A percentile compares a stretch with the other conserved stretches of the same genome.
phyloP scores from a whole-genome alignment of 2,888 invertebrate genomes.

The Drosophila hawaiiensis region DNA sequence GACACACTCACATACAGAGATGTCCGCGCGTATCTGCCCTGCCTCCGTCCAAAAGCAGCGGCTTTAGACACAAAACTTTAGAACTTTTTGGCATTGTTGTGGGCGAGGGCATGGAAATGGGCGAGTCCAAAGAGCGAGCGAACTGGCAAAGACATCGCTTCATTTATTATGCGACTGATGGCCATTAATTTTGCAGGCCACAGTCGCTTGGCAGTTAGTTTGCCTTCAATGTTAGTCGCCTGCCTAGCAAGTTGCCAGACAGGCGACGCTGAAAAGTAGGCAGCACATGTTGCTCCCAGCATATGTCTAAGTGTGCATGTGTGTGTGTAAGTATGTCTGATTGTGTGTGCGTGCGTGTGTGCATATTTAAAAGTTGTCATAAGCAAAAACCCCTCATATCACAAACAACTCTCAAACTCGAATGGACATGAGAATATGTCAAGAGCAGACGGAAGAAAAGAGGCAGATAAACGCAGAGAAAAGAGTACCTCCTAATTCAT shows the following conservation, averaged over 20 bases:
- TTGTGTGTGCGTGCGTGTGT: conserved; percentile 20
- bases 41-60: conserved; percentile 32
- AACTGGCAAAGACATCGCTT: conserved; percentile 56
- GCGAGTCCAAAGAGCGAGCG: conserved; percentile 34
- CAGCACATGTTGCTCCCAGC: conserved; percentile 57
- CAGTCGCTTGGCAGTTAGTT: conserved; percentile 53
- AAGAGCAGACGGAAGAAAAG: background rate
- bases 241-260: conserved; percentile 41
- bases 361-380: conserved; percentile 69
- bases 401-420: conserved; percentile 10
- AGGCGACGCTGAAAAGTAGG: conserved; percentile 50
- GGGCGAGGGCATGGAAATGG: conserved; percentile 45
- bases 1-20: background rate
- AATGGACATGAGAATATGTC: conserved; percentile 48
- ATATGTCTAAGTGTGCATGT: background rate
- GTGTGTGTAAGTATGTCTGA: background rate
- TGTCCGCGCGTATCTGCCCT: conserved; percentile 35
- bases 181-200: conserved; percentile 78
- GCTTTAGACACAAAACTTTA: conserved; percentile 58
- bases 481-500: conserved; percentile 28
- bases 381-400: conserved; percentile 42
- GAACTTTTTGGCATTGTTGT: conserved; percentile 48
- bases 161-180: conserved; percentile 82
- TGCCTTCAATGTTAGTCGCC: conserved; percentile 31
- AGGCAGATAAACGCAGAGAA: background rate